Evolutionary conservation across 2,113 vertebrate genomes (phyloP).

Genomic region (Ariopsis seemanni): DNA sequence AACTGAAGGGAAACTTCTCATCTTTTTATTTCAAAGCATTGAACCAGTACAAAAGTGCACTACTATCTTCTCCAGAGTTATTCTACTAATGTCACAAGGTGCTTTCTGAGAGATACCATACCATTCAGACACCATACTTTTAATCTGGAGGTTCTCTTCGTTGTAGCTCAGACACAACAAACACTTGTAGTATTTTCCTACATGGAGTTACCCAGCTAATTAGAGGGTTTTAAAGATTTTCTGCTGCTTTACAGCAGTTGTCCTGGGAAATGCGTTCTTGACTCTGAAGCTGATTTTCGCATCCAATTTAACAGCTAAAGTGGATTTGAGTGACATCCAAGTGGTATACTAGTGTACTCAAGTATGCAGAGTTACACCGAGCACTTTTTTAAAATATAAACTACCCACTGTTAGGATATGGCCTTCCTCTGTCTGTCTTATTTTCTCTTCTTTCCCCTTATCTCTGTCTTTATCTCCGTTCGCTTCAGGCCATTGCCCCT

Average conservation of each 20-base stretch:
- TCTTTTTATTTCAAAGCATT: conserved; percentile 24
- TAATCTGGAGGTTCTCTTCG: conserved; percentile 2
- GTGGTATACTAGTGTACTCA: background rate
- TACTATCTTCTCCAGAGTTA: background rate
- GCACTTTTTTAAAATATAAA: background rate
- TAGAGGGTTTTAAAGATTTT: conserved; percentile 19
- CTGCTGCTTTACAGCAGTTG: background rate
- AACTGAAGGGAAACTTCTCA: conserved; percentile 6
- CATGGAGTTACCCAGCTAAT: conserved; percentile 37
- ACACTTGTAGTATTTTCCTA: conserved; percentile 1
- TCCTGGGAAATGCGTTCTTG: conserved; percentile 12
- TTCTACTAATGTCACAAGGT: conserved; percentile 27
- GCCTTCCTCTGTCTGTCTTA: background rate
- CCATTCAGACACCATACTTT: background rate
- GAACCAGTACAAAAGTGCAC: conserved; percentile 41
- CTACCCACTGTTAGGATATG: background rate
- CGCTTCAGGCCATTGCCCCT: conserved; percentile 3
- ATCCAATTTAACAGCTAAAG: conserved; percentile 29
- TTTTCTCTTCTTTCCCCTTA: background rate
- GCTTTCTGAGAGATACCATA: conserved; percentile 15
- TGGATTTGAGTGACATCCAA: conserved; percentile 6
- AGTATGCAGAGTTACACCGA: background rate
- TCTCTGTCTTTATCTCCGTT: conserved; percentile 11
- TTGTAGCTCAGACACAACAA: conserved; percentile 23
- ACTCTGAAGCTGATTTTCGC: conserved; percentile 14